Evolutionary conservation across 2,797 vertebrate genomes (phyloP).

Genomic region (Spinus pinus): DNA sequence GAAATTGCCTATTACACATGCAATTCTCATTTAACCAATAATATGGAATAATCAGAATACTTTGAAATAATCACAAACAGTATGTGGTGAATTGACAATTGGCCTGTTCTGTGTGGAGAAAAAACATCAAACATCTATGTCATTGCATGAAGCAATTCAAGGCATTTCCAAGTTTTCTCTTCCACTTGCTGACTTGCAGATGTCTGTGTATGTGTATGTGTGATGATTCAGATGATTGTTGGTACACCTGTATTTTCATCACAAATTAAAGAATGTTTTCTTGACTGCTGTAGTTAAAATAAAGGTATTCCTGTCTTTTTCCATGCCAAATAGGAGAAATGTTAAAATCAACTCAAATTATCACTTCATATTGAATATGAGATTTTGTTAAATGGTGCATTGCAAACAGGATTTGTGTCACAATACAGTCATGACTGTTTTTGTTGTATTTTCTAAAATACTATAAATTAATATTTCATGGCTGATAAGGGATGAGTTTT

Average conservation of each 20-base stretch:
- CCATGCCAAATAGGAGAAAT: background rate
- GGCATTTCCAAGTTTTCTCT: background rate
- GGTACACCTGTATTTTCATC: background rate
- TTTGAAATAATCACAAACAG: background rate
- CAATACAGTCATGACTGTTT: background rate
- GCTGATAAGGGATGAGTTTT: background rate
- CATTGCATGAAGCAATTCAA: background rate
- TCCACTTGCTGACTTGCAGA: background rate
- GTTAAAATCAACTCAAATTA: background rate
- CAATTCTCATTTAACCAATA: background rate
- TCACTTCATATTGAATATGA: background rate
- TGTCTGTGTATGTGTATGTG: no score
- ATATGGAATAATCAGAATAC: background rate
- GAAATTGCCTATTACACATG: background rate
- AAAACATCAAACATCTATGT: background rate
- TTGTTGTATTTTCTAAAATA: background rate
- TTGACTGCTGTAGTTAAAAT: background rate
- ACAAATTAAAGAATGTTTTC: background rate
- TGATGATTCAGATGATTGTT: no score
- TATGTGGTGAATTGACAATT: background rate
- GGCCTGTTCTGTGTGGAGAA: accelerated
- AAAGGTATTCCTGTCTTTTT: background rate
- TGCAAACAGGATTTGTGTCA: background rate
- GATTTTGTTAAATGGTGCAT: background rate
- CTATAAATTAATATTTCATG: background rate